phyloP scores from a whole-genome alignment of 2,888 invertebrate species.

The Troglohyphantes excavatus region DNA sequence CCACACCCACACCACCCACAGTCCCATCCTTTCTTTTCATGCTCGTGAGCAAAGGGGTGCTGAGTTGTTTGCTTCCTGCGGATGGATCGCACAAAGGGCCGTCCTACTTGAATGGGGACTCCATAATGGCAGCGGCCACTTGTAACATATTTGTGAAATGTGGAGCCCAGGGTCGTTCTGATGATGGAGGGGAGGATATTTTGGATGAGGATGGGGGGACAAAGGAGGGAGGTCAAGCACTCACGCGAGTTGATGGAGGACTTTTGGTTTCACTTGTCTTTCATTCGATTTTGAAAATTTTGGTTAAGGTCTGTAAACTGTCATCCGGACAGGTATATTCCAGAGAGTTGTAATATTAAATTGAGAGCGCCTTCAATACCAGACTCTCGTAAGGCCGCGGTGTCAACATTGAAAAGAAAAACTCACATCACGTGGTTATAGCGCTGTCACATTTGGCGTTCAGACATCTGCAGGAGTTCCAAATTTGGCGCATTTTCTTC shows the following conservation, averaged over 20 bases:
- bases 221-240: slow-evolving; percentile 13
- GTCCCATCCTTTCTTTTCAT: slow-evolving; percentile 35
- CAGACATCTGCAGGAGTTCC: too few relatives aligned
- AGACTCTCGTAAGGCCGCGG: too few relatives aligned
- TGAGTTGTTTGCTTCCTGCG: slow-evolving; percentile 70
- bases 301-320: too few relatives aligned
- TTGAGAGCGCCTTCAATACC: too few relatives aligned
- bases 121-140: slow-evolving; percentile 43
- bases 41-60: slow-evolving; percentile 43
- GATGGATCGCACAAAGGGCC: slow-evolving; percentile 53
- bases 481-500: too few relatives aligned
- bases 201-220: slow-evolving; percentile 3
- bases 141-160: slow-evolving; percentile 54
- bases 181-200: slow-evolving; percentile 14
- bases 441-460: too few relatives aligned
- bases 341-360: too few relatives aligned
- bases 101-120: slow-evolving; percentile 61
- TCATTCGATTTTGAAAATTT: too few relatives aligned
- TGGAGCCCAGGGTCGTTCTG: slow-evolving; percentile 27
- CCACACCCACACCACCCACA: slow-evolving; percentile 10
- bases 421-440: too few relatives aligned
- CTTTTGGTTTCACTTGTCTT: background rate
- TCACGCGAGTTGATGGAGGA: slow-evolving; percentile 18
- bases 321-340: too few relatives aligned
- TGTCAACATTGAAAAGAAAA: too few relatives aligned